Conservation (phyloP, 2,888 invertebrate species). For the Phalangium opilio region DNA sequence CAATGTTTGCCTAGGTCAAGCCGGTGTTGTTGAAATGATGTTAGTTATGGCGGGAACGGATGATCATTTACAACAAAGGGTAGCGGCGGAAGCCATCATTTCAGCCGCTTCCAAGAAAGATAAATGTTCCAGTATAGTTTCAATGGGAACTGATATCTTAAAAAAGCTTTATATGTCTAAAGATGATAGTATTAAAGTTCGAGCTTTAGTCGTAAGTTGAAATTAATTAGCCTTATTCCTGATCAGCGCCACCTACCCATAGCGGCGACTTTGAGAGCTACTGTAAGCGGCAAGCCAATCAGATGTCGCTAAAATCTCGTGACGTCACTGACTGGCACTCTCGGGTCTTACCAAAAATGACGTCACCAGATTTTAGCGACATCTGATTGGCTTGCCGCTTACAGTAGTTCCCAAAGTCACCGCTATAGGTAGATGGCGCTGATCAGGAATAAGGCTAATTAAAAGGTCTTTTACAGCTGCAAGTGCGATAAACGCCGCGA, state of each 20-base stretch:
- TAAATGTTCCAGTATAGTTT: constrained; percentile 75
- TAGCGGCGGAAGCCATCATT: constrained; percentile 91
- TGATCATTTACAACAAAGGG: constrained; percentile 66
- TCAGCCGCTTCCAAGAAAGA: constrained; percentile 95
- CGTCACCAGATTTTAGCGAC: no score
- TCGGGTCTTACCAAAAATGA: no score
- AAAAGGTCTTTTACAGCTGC: background rate
- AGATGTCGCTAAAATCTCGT: no score
- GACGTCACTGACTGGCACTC: no score
- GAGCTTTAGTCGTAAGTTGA: constrained; percentile 40
- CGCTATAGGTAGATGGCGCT: no score
- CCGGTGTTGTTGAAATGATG: constrained; percentile 86
- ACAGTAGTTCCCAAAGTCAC: no score
- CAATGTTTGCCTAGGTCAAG: constrained; percentile 48
- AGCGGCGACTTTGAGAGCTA: no score
- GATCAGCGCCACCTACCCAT: no score
- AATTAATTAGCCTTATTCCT: no score
- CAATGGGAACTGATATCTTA: constrained; percentile 79
- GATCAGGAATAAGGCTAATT: no score
- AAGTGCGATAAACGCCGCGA: background rate
- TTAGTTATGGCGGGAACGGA: constrained; percentile 89
- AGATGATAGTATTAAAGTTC: constrained; percentile 65
- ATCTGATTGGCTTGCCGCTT: no score
- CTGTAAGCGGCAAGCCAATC: no score
- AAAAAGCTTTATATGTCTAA: constrained; percentile 79